Evolutionary conservation across 2,113 vertebrate genomes (phyloP), one percentile per base, ranked within the genome.

Genomic region (Misgurnus mizolepis): DNA sequence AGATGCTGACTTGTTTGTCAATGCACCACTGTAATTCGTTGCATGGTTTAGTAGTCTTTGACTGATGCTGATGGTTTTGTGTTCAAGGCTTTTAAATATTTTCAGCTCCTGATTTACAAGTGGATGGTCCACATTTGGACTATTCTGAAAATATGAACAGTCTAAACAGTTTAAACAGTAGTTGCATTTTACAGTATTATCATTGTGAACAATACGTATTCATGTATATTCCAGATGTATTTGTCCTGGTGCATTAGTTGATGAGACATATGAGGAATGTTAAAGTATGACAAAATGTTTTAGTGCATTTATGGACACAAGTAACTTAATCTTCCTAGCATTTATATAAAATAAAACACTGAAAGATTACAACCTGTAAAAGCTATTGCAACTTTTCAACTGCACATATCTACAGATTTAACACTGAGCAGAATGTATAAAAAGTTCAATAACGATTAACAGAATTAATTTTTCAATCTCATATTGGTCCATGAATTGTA

Each of bases 61-160:
- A 34, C 27, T 34, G 27, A 34, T 34, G 27, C 67, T 96, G 88
- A 97, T 98, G 96, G 93, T 96, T 79, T 87, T 98, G 83, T 94
- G 94, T 61, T 92, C 27, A 34, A 34, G 27, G 27, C 1, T 34
- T 34, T 34, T 34, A 34, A 34, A 2, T 34, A 34, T 97, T 68
- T 87, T 96, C 71, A 82, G 96, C 15, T 83, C 91, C 53, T 85
- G 55, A 74, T 73, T 18, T 17, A 5, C 15, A 53, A 3, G 2
- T 9, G 45, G 67, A 70, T 45, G 5, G 45, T 34, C 47, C 62
- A 39, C 12, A 27, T 10, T 18, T 2, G 4, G 9, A 22, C n/a
- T 7, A 15, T 27, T 49, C 43, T 39, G 45, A 34, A 11, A 22
- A 27, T 45, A 1, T 34, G 11, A 53, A 53, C 50, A 12, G 0